phyloP scores from a whole-genome alignment of 2,797 vertebrate species.

The Xyrichtys novacula region DNA sequence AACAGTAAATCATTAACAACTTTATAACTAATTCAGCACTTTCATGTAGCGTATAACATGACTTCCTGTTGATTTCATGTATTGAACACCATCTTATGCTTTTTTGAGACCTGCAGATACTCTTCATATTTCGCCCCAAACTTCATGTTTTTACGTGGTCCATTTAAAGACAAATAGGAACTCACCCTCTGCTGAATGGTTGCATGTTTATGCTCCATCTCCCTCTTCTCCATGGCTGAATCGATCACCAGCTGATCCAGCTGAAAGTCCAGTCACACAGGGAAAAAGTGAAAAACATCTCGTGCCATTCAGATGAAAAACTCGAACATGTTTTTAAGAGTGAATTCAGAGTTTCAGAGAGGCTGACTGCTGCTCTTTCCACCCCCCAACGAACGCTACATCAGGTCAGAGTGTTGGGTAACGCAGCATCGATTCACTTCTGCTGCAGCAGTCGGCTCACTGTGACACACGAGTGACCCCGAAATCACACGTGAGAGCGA shows the following conservation, averaged over 20 bases:
- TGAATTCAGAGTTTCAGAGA: neutral
- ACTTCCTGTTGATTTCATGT: no score
- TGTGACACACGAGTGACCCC: constrained; percentile 1
- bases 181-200: constrained; percentile 96
- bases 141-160: fast-evolving
- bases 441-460: constrained; percentile 16
- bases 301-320: neutral
- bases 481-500: neutral
- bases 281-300: constrained; percentile 1
- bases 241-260: constrained; percentile 98
- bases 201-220: constrained; percentile 97
- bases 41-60: no score
- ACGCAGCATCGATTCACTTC: constrained; percentile 49
- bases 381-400: neutral
- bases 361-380: constrained; percentile 13
- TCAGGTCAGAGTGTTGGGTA: constrained; percentile 47
- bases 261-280: constrained; percentile 72
- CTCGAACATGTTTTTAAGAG: neutral
- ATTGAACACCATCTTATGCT: no score
- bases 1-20: no score
- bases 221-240: constrained; percentile 96
- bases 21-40: no score
- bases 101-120: no score
- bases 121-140: no score
- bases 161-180: neutral